Conservation (phyloP, 2,888 invertebrate genomes). For the Beris morrisii region DNA sequence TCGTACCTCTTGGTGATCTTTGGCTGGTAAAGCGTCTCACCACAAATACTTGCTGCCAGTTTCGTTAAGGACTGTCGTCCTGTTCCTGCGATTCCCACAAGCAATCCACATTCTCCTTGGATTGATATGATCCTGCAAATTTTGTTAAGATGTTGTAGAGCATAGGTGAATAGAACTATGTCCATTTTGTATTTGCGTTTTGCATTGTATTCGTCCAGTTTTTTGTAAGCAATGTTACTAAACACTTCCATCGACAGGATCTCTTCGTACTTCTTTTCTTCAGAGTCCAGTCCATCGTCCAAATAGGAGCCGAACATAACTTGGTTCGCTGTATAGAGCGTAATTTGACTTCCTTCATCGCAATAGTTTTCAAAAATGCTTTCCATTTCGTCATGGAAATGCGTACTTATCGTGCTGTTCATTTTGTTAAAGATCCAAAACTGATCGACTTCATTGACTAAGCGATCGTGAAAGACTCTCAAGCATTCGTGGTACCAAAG, state of each 20-base stretch:
- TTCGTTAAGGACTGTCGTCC: slow-evolving; percentile 85
- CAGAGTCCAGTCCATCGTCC: slow-evolving; percentile 75
- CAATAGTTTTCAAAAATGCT: slow-evolving; percentile 70
- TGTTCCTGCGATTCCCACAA: slow-evolving; percentile 85
- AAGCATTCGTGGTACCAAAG: slow-evolving; percentile 90
- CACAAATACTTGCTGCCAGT: slow-evolving; percentile 74
- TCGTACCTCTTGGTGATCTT: slow-evolving; percentile 83
- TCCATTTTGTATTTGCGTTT: slow-evolving; percentile 76
- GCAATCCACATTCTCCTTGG: slow-evolving; percentile 80
- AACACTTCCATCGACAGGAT: slow-evolving; percentile 69
- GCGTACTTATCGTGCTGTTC: slow-evolving; percentile 64
- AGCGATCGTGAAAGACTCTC: slow-evolving; percentile 83
- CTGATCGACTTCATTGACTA: slow-evolving; percentile 77
- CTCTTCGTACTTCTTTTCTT: slow-evolving; percentile 84
- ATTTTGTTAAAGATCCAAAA: slow-evolving; percentile 74
- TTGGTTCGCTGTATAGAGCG: slow-evolving; percentile 64
- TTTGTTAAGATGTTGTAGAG: slow-evolving; percentile 75
- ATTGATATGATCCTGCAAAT: slow-evolving; percentile 79
- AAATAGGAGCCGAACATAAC: slow-evolving; percentile 88
- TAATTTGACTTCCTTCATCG: slow-evolving; percentile 59
- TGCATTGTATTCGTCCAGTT: slow-evolving; percentile 76
- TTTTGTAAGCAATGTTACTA: slow-evolving; percentile 65
- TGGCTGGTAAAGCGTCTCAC: slow-evolving; percentile 75
- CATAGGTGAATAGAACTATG: slow-evolving; percentile 80
- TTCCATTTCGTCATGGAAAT: slow-evolving; percentile 81